Conservation (phyloP, 2,113 vertebrate species). For the Rhea americana region DNA sequence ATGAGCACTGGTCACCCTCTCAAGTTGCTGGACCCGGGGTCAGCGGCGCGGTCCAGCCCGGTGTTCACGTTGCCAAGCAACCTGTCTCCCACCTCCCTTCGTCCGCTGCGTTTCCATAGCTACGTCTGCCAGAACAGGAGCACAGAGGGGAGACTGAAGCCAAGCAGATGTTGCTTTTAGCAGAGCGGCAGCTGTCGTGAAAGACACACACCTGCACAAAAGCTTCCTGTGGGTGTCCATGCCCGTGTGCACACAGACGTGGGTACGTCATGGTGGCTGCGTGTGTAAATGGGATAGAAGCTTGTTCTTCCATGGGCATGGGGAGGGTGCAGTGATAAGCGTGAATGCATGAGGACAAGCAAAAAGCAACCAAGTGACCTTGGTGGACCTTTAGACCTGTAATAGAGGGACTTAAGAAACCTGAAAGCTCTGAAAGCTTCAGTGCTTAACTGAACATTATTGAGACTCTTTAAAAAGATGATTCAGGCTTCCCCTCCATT, state of each 20-base stretch:
- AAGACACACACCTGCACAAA: neutral
- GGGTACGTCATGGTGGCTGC: neutral
- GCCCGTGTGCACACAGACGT: fast-evolving
- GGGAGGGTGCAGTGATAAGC: neutral
- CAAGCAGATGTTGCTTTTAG: neutral
- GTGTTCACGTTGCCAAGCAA: neutral
- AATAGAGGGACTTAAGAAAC: neutral
- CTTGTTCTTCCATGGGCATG: fast-evolving
- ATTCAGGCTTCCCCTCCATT: neutral
- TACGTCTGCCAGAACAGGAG: neutral
- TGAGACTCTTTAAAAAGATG: neutral
- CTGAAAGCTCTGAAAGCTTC: neutral
- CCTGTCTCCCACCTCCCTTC: neutral
- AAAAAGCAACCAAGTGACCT: neutral
- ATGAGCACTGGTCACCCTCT: neutral
- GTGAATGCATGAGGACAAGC: neutral
- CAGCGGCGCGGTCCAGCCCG: neutral
- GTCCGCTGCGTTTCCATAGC: neutral
- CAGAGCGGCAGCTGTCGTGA: neutral
- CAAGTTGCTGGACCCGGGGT: neutral
- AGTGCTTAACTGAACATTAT: neutral
- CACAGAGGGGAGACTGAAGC: fast-evolving
- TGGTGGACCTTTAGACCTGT: neutral
- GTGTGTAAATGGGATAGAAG: neutral
- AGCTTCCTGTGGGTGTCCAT: fast-evolving